A percentile compares a stretch with the other conserved stretches of the same genome.
phyloP scores from a whole-genome alignment of 2,797 vertebrate genomes.

The Chelon auratus region DNA sequence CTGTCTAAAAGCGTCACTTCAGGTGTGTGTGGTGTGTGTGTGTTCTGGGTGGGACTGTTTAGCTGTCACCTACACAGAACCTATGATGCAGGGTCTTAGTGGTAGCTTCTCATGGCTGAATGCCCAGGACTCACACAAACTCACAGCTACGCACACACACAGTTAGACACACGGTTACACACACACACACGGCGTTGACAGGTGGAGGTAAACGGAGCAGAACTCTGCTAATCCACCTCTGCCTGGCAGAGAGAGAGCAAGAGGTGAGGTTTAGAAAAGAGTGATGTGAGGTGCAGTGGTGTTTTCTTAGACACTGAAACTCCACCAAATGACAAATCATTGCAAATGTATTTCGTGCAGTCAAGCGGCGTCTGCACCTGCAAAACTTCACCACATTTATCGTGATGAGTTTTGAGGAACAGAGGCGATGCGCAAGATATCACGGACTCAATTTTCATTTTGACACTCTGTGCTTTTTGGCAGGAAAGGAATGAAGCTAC shows the following conservation, averaged over 20 bases:
- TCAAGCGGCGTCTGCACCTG: conserved; percentile 2
- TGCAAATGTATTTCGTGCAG: conserved; percentile 10
- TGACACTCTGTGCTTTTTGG: not conserved
- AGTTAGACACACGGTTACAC: conserved; percentile 22
- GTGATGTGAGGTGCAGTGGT: conserved; percentile 25
- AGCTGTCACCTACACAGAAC: conserved; percentile 89
- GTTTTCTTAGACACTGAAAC: conserved; percentile 49
- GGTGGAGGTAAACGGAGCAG: conserved; percentile 91
- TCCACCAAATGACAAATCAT: conserved; percentile 23
- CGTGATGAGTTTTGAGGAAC: not conserved
- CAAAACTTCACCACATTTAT: not conserved
- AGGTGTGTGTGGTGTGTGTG: conserved; percentile 56
- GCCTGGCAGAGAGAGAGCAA: conserved; percentile 65
- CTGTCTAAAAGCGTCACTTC: conserved; percentile 55
- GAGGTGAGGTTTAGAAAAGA: conserved; percentile 55
- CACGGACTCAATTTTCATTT: not conserved
- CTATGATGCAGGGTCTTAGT: conserved; percentile 86
- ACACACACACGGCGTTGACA: conserved; percentile 82
- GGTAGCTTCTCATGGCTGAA: conserved; percentile 87
- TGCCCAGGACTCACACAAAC: conserved; percentile 85
- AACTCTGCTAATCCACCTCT: conserved; percentile 90
- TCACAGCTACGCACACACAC: conserved; percentile 21
- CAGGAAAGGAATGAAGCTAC: not conserved
- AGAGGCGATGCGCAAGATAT: not conserved
- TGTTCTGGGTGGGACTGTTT: conserved; percentile 90